Evolutionary conservation across 2,797 vertebrate species (phyloP), one percentile per base, ranked within the genome.

Genomic region (Notolabrus celidotus): DNA sequence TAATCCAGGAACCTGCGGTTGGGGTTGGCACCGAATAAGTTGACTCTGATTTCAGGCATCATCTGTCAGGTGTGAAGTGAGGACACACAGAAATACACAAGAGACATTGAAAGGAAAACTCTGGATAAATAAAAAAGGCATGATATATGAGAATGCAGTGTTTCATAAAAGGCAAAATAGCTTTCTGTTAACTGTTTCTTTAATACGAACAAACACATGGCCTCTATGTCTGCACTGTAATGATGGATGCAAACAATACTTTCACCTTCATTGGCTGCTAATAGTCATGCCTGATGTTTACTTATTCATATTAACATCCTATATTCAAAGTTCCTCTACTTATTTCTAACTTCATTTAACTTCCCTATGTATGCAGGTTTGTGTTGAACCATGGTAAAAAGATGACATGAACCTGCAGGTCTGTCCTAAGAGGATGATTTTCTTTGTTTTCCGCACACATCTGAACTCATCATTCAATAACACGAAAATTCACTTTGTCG

Each of bases 1-100:
- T 93, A 98, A 93, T 99, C 97, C 92, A 93, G 77, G 89, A 99
- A 99, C 87, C 93, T 98, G 83, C 97, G 95, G 84, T 98, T 98
- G 79, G 92, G 94, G 86, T 99, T 99, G 73, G 92, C 93, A 58
- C 97, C 97, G 63, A 98, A 99, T 78, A 99, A 90, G 63, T 90
- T 90, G 80, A 93, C 94, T 88, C 96, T 93, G 78, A 99, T 95
- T 84, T 98, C 96, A 79, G 97, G 98, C 96, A 99, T 98, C 96
- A 99, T 97, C 98, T 99, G 86, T 80, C 15, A 71, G 22, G 8
- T 12, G 42, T 7, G 23, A 46, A 38, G 34, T 11, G 14, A 67
- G 10, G 41, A 72, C 4, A 65, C n/a, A 25, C 14, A 12, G 20
- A 6, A 7, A 38, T 7, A 41, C n/a, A 17, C 12, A 14, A 9